Evolutionary conservation across 2,113 vertebrate species (phyloP).

Genomic region (Neofelis nebulosa): DNA sequence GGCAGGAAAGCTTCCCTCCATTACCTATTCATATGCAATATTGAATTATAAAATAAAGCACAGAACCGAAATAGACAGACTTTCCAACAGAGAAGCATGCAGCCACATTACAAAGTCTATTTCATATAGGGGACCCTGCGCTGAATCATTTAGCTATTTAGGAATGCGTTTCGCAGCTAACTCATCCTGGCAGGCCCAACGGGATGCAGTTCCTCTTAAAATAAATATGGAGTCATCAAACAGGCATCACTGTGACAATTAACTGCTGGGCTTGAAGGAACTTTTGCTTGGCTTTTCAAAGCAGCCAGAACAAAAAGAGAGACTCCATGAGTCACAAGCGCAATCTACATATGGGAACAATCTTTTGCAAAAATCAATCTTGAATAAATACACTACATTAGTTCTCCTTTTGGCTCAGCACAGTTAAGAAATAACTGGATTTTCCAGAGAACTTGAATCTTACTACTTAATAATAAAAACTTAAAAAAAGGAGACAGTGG

Average conservation of each 20-base stretch:
- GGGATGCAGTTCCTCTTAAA: constrained; percentile 74
- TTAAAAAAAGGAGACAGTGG: not conserved
- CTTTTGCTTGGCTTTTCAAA: constrained; percentile 69
- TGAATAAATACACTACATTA: constrained; percentile 35
- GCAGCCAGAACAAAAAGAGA: constrained; percentile 65
- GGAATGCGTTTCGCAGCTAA: constrained; percentile 74
- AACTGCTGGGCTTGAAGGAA: constrained; percentile 73
- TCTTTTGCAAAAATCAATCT: constrained; percentile 58
- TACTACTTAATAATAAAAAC: not conserved
- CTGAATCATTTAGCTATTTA: constrained; percentile 79
- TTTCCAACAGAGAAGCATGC: constrained; percentile 71
- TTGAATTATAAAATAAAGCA: constrained; percentile 78
- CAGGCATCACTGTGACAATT: constrained; percentile 74
- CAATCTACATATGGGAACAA: constrained; percentile 15
- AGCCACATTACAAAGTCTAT: constrained; percentile 72
- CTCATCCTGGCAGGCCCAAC: constrained; percentile 76
- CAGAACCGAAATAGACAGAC: constrained; percentile 67
- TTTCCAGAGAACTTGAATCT: not conserved
- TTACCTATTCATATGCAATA: constrained; percentile 76
- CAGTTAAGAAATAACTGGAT: constrained; percentile 27
- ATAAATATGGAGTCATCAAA: constrained; percentile 80
- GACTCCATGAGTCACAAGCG: constrained; percentile 42
- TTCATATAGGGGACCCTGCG: constrained; percentile 68
- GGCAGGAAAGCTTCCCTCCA: constrained; percentile 64
- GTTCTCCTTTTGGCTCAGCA: not conserved